Base-by-base conservation (phyloP, 2,797 vertebrate species). In the Pristis pectinata region DNA sequence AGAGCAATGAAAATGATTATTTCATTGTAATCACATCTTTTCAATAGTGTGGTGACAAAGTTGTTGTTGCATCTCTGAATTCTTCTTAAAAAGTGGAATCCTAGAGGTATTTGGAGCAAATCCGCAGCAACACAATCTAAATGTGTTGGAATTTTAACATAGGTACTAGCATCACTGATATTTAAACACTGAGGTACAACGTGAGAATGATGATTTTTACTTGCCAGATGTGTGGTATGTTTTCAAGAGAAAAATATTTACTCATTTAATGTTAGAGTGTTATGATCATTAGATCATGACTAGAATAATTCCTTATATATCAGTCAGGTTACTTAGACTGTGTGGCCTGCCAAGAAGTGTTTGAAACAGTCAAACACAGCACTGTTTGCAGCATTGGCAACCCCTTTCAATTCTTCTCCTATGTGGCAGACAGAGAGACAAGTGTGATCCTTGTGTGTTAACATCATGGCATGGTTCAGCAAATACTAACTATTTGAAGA, bases 301-400 rank as follows among this genome's bases (percentile, higher is more conserved):
- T 4, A 56, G 53, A 53, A 56, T 53, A 85, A 85, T 24, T 56
- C 82, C 56, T 56, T 80, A 19, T 44, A 80, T 80, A 44, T 80
- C 37, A 44, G 79, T 80, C 19, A 79, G 79, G 79, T 80, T 80
- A 44, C 77, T 80, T 44, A 80, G 17, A 8, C 80, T 44, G 79
- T 79, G 79, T 80, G 79, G 80, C 79, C 79, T 80, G 79, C 79
- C 79, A 80, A 80, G 80, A 24, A 22, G 44, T 80, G 79, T 80
- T 44, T 80, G 77, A 37, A 80, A 49, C 17, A 85, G 82, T 56
- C 82, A 85, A 56, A 85, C 82, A 5, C 82, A 85, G 53, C 85
- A 56, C 82, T 85, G 49, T 4, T 85, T 85, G 82, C 34, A 85
- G 49, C 44, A 85, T 53, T 53, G 56, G 34, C 82, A 85, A 34